These are phyloP conservation scores for Atrichornis clamosus DNA, from an alignment of 2,113 vertebrate species.

Conservation along the genomic window DNA sequence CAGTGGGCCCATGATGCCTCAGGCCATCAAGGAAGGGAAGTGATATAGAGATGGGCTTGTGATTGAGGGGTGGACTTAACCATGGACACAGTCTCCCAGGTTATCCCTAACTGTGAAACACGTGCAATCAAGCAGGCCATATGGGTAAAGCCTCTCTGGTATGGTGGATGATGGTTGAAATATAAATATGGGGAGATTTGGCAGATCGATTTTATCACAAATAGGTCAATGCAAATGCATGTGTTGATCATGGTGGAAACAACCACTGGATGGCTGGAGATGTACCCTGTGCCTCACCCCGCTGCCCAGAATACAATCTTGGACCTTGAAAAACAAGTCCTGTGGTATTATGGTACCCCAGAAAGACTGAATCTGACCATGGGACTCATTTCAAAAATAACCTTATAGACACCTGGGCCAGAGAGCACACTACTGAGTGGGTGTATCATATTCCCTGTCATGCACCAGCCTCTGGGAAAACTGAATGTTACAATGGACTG, in stretches of 20 bases:
- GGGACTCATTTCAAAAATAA: rapidly evolving
- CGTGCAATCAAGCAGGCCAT: background rate
- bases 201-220: background rate
- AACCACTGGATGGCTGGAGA: background rate
- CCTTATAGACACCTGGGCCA: background rate
- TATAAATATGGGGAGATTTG: background rate
- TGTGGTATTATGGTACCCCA: rapidly evolving
- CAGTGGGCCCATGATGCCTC: rapidly evolving
- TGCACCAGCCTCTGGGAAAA: background rate
- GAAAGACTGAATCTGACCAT: background rate
- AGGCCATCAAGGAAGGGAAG: background rate
- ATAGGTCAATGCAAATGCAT: background rate
- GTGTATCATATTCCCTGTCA: background rate
- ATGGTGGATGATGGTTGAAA: background rate
- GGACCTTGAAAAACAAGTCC: background rate
- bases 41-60: background rate
- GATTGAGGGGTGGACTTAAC: background rate
- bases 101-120: background rate
- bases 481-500: background rate
- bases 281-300: background rate
- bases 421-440: rapidly evolving
- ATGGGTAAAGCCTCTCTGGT: background rate
- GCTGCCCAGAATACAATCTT: background rate
- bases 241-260: background rate
- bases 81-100: background rate